phyloP scores from a whole-genome alignment of 2,113 vertebrate genomes.

The Xenopus tropicalis region DNA sequence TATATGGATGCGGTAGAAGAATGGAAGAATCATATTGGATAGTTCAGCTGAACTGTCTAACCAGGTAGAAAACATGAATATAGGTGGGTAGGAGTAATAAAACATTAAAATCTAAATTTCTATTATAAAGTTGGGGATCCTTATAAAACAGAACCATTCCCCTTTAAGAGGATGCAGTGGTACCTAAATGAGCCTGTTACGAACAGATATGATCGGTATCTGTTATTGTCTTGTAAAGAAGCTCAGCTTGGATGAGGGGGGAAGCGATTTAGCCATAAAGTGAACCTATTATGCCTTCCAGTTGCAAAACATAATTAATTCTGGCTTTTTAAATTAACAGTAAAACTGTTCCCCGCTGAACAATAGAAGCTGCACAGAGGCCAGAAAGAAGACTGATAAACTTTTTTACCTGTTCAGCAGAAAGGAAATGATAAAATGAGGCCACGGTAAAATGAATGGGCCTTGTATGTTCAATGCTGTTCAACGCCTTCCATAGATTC shows the following conservation, averaged over 20 bases:
- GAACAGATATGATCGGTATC: slow-evolving; percentile 8
- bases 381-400: slow-evolving; percentile 14
- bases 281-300: slow-evolving; percentile 81
- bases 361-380: slow-evolving; percentile 65
- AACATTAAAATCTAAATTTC: too few relatives aligned
- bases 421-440: slow-evolving; percentile 27
- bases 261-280: slow-evolving; percentile 63
- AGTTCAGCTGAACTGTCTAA: too few relatives aligned
- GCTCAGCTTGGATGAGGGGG: slow-evolving; percentile 4
- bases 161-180: background rate
- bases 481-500: too few relatives aligned
- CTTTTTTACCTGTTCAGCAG: slow-evolving; percentile 35
- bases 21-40: too few relatives aligned
- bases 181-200: background rate
- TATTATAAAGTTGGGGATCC: too few relatives aligned
- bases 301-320: slow-evolving; percentile 82
- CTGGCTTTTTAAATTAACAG: slow-evolving; percentile 82
- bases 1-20: too few relatives aligned
- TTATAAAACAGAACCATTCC: too few relatives aligned
- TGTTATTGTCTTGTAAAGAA: slow-evolving; percentile 16
- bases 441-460: background rate
- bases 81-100: too few relatives aligned
- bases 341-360: slow-evolving; percentile 78
- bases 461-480: background rate
- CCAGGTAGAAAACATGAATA: too few relatives aligned